Conservation (phyloP, 64 coral and sea anemone genomes). For the Montipora foliosa region DNA sequence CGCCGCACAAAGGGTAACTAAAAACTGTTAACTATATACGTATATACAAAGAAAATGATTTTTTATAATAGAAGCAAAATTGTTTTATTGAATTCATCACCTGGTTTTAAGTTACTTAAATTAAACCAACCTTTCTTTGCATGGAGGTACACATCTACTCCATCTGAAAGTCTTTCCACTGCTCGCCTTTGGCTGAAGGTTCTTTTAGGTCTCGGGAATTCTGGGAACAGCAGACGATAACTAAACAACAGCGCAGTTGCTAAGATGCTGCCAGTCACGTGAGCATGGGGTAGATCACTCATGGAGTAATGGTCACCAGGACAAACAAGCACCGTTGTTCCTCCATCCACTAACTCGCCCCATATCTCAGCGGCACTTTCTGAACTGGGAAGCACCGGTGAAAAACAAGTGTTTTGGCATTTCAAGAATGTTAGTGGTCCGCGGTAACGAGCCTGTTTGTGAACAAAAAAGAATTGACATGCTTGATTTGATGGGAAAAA, state of each 20-base stretch:
- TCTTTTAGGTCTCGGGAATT: constrained; percentile 5
- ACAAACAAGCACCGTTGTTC: constrained; percentile 33
- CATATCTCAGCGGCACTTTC: background rate
- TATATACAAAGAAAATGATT: background rate
- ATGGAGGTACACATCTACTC: constrained; percentile 4
- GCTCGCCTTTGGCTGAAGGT: constrained; percentile 27
- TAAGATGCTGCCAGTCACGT: constrained; percentile 1
- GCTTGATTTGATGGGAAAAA: too few species aligned
- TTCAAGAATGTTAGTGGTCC: constrained; percentile 8
- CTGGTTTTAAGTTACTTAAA: background rate
- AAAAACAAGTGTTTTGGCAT: constrained; percentile 13
- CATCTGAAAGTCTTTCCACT: background rate
- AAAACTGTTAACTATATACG: too few species aligned
- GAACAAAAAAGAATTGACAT: background rate
- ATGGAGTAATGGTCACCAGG: constrained; percentile 55
- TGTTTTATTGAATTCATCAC: background rate
- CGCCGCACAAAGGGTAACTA: too few species aligned
- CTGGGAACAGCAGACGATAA: constrained; percentile 42
- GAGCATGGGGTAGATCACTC: constrained; percentile 28
- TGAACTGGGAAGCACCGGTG: background rate
- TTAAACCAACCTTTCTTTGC: constrained; percentile 28
- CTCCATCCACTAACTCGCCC: constrained; percentile 17
- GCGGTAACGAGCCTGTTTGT: background rate
- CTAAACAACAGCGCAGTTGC: constrained; percentile 12
- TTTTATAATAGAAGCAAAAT: too few species aligned